These are phyloP conservation scores for Pygocentrus nattereri DNA, from an alignment of 2,797 vertebrate genomes.

Conservation along the genomic window DNA sequence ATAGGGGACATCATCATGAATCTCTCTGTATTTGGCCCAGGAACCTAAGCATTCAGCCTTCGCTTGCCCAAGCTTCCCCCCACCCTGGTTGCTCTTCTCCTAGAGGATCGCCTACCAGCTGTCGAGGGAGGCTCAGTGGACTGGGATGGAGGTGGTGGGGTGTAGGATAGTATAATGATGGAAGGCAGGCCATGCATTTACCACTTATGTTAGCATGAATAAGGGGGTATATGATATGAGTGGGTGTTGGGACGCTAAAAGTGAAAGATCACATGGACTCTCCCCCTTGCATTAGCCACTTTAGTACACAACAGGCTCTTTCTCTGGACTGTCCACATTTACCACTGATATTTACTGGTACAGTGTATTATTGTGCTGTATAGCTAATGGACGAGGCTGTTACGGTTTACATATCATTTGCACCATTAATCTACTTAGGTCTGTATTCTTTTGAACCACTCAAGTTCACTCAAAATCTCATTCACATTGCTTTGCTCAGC, in stretches of 20 bases:
- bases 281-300: slow-evolving; percentile 12
- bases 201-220: slow-evolving; percentile 35
- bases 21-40: slow-evolving; percentile 59
- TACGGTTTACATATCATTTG: not conserved
- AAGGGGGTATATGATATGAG: slow-evolving; percentile 40
- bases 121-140: slow-evolving; percentile 55
- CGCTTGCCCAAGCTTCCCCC: slow-evolving; percentile 65
- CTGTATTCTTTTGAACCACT: not conserved
- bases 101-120: slow-evolving; percentile 66
- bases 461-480: not conserved
- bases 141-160: slow-evolving; percentile 4
- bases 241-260: slow-evolving; percentile 45
- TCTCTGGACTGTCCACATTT: slow-evolving; percentile 24
- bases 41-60: slow-evolving; percentile 69
- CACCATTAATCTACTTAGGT: not conserved
- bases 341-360: not conserved
- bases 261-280: slow-evolving; percentile 27
- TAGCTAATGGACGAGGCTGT: not conserved
- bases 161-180: slow-evolving; percentile 31
- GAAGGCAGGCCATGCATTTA: slow-evolving; percentile 46
- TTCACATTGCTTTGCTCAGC: not conserved
- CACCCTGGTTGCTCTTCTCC: slow-evolving; percentile 51
- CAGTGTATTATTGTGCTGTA: not conserved
- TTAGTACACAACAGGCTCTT: slow-evolving; percentile 10
- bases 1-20: slow-evolving; percentile 74